Conservation (phyloP, 2,797 vertebrate species). For the Gymnopithys bicolor region DNA sequence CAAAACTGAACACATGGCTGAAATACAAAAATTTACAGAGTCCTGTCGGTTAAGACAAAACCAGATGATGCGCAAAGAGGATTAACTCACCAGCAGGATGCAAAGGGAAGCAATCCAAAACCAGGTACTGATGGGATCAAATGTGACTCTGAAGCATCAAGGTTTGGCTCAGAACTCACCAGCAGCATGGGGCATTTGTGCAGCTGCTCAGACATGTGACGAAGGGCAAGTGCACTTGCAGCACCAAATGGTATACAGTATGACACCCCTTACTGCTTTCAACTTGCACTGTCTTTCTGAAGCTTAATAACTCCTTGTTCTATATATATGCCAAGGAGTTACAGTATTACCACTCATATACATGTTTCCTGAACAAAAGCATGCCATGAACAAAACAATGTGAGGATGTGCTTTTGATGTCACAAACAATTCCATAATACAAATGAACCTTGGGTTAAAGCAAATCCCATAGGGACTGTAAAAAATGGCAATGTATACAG, state of each 20-base stretch:
- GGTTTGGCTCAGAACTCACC: background rate
- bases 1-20: background rate
- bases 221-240: background rate
- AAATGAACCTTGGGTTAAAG: background rate
- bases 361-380: background rate
- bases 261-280: background rate
- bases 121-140: background rate
- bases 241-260: background rate
- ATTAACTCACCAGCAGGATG: background rate
- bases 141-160: background rate
- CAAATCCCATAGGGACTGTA: fast-evolving
- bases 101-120: background rate
- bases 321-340: background rate
- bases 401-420: background rate
- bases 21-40: background rate
- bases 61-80: background rate
- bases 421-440: background rate
- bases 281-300: background rate
- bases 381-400: fast-evolving
- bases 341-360: background rate
- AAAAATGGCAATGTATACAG: background rate
- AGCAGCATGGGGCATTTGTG: background rate
- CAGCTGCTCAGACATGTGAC: background rate
- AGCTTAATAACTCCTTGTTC: background rate
- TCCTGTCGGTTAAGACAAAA: background rate